Percentiles rank a stretch among this genome's conserved stretches.
Conservation (phyloP, 2,113 vertebrate genomes). For the Camelus dromedarius region DNA sequence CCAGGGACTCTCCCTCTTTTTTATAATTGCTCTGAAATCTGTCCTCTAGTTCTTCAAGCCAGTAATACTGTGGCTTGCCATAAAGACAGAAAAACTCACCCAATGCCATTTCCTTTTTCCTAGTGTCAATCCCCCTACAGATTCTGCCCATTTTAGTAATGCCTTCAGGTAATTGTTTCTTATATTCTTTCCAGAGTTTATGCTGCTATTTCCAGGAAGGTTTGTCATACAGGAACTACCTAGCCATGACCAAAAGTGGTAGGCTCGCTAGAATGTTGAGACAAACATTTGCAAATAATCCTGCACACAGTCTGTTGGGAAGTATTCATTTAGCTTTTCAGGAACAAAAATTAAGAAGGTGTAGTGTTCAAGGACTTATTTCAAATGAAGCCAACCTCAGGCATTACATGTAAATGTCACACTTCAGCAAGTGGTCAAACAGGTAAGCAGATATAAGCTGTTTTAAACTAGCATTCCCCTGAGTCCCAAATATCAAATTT, state of each 20-base stretch:
- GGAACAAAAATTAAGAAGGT: conserved; percentile 22
- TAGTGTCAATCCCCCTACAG: background rate
- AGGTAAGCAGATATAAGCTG: background rate
- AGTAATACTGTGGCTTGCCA: background rate
- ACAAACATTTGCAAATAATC: background rate
- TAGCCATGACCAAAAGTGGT: background rate
- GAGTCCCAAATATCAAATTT: background rate
- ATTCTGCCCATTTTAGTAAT: background rate
- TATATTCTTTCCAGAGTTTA: background rate
- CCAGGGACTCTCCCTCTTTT: background rate
- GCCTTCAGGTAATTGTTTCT: background rate
- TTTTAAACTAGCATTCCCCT: conserved; percentile 28
- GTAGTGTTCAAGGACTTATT: conserved; percentile 47
- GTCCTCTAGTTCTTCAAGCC: background rate
- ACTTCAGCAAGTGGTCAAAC: background rate
- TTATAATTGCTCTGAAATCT: background rate
- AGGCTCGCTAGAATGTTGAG: background rate
- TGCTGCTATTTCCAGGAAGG: background rate
- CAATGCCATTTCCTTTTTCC: background rate
- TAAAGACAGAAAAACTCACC: background rate
- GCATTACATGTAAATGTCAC: background rate
- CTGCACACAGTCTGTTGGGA: background rate
- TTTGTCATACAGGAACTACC: background rate
- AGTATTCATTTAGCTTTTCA: conserved; percentile 1
- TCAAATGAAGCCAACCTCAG: background rate